A percentile compares a stretch with the other conserved stretches of the same genome.
phyloP scores from a whole-genome alignment of 2,888 invertebrate genomes.

The Sycophila texana region DNA sequence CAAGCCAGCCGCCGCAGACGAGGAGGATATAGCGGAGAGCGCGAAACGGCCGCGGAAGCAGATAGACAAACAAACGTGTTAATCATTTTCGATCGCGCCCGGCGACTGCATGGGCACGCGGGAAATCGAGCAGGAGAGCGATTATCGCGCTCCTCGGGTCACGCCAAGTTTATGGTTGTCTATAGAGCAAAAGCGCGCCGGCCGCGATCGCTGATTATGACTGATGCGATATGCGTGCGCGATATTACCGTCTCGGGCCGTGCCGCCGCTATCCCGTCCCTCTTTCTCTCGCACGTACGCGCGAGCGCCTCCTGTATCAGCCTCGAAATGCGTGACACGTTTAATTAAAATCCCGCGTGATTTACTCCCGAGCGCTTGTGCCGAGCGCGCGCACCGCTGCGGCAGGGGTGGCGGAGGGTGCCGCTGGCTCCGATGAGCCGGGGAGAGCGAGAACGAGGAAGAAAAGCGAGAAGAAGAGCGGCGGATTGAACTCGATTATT shows the following conservation, averaged over 20 bases:
- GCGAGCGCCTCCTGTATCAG: conserved; percentile 63
- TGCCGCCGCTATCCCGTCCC: conserved; percentile 57
- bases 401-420: neutral
- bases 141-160: conserved; percentile 42
- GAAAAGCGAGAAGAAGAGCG: conserved; percentile 31
- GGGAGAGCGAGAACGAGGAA: neutral
- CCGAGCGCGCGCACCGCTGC: neutral
- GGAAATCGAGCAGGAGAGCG: conserved; percentile 39
- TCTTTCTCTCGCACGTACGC: conserved; percentile 19
- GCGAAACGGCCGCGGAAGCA: conserved; percentile 14
- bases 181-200: conserved; percentile 45
- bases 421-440: neutral
- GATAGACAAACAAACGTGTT: conserved; percentile 58
- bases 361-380: conserved; percentile 63
- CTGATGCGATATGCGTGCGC: conserved; percentile 69
- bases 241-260: conserved; percentile 62
- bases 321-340: conserved; percentile 71
- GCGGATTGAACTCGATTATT: neutral
- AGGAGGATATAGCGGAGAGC: neutral
- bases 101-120: neutral
- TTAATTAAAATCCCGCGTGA: conserved; percentile 72
- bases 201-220: conserved; percentile 69
- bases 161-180: conserved; percentile 62
- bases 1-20: neutral
- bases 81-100: conserved; percentile 55